Evolutionary conservation across 2,888 invertebrate species (phyloP).

Genomic region (Polydrusus cervinus): DNA sequence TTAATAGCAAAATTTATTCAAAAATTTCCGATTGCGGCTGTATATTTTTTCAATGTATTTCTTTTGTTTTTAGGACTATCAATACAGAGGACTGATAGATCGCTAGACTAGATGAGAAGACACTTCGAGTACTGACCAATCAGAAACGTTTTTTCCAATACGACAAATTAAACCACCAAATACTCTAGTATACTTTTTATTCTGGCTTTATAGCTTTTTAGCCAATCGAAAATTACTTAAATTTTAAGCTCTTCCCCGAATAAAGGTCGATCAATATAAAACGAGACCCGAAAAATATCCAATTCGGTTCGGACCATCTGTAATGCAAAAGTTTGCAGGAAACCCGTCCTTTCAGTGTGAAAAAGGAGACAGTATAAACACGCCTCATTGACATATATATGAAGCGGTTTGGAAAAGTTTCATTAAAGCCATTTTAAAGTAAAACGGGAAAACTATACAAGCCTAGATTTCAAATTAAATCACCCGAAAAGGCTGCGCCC

Average conservation of each 20-base stretch:
- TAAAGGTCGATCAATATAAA: constrained; percentile 19
- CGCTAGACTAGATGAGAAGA: too few species aligned
- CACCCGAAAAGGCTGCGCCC: neutral
- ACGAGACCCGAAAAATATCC: constrained; percentile 17
- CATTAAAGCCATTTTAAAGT: constrained; percentile 7
- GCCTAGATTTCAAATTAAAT: neutral
- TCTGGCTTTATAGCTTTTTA: neutral
- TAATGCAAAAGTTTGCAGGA: constrained; percentile 17
- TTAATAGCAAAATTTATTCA: too few species aligned
- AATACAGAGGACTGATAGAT: too few species aligned
- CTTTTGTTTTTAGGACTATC: too few species aligned
- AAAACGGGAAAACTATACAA: neutral
- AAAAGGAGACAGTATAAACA: constrained; percentile 6
- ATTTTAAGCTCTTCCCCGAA: neutral
- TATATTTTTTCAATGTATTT: too few species aligned
- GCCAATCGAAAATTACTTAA: constrained; percentile 14
- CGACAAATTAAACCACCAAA: neutral
- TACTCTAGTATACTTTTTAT: neutral
- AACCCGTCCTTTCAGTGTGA: constrained; percentile 9
- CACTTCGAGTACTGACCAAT: too few species aligned
- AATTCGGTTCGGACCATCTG: constrained; percentile 7
- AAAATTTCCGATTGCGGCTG: too few species aligned
- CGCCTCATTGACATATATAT: constrained; percentile 11
- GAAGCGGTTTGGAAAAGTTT: constrained; percentile 6
- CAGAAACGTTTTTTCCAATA: too few species aligned